Percentiles rank a stretch among this genome's conserved stretches.
Conservation (phyloP, 2,113 vertebrate species). For the Vulpes vulpes region DNA sequence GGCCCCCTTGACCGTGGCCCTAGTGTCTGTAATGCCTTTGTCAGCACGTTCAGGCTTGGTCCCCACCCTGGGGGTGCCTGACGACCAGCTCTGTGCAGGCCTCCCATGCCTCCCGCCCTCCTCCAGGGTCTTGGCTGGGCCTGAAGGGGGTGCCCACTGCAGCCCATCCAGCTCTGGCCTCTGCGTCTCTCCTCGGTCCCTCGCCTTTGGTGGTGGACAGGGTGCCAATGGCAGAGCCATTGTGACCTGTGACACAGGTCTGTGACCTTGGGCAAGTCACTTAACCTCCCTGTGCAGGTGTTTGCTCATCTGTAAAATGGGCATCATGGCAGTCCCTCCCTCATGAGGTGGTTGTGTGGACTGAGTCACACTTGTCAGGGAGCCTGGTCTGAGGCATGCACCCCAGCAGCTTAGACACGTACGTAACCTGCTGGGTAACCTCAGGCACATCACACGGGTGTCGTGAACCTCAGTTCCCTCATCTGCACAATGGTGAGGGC, state of each 20-base stretch:
- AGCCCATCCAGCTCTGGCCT: neutral
- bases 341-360: neutral
- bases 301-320: no score
- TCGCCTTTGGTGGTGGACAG: neutral
- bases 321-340: neutral
- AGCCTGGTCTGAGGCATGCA: neutral
- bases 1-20: neutral
- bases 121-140: neutral
- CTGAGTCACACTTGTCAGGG: neutral
- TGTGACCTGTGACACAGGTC: neutral
- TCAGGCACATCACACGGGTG: neutral
- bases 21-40: neutral
- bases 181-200: neutral
- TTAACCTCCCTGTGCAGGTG: no score
- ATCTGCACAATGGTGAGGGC: neutral
- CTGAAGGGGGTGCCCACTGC: neutral
- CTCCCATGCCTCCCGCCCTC: neutral
- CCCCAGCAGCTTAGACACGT: no score
- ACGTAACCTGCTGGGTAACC: neutral
- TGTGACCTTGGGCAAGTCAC: neutral
- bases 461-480: neutral
- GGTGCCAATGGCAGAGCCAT: no score
- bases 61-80: no score
- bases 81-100: neutral
- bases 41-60: neutral